Base-by-base conservation (phyloP, 2,888 invertebrate species). In the Bombyx huttoni region DNA sequence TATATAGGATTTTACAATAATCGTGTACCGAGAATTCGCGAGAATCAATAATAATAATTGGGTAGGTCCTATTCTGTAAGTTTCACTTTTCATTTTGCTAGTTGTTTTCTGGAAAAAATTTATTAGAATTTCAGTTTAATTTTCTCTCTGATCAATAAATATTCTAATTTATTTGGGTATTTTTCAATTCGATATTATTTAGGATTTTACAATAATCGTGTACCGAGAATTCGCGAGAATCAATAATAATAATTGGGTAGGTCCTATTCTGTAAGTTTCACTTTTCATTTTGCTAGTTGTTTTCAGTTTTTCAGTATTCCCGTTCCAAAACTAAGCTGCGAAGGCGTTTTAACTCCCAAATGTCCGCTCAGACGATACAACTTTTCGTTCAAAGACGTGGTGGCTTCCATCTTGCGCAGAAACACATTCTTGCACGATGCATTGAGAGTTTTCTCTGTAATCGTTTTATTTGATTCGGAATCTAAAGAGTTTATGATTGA, bases 331-430 rank as follows among this genome's bases (percentile, higher is more conserved):
- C 83, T 86, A 0, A 81, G 59, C 52, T 81, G 78, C 0, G 82
- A 81, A 0, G 82, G 78, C 9, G 80, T 70, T 0, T 60, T 62
- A 0, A 71, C 67, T 0, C 70, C 65, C 5, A 88, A 65, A 52
- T 84, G 82, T 0, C 76, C 81, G 53, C 84, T 83, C 35, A 88
- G 65, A 46, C 86, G 66, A 54, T 75, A 81, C 51, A 88, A 58
- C 54, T 80, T 82, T 5, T 80, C 82, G 52, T 80, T 88, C 33
- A 88, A 70, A 0, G 84, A 68, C 0, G 82, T 80, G 0, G 85
- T 80, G 3, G 86, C 87, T 55, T 86, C 85, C 87, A 88, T 88
- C 64, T 87, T 87, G 51, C 78, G 70, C 55, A 88, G 60, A 58
- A 84, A 85, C 64, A 81, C 69, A 53, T 83, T 84, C 60, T 79